Conservation (phyloP, 2,113 vertebrate species). For the Psittacus erithacus region DNA sequence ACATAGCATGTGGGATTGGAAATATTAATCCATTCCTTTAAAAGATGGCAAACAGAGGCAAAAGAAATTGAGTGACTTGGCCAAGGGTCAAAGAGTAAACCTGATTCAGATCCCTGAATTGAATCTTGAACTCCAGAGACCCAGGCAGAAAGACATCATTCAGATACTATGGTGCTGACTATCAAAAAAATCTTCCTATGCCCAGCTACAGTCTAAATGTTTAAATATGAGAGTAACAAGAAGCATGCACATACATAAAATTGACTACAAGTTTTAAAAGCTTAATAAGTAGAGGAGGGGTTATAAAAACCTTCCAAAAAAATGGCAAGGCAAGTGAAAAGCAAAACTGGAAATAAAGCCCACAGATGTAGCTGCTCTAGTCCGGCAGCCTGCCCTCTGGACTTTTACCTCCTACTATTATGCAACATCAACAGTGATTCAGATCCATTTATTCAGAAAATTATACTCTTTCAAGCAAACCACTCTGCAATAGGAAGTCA, state of each 20-base stretch:
- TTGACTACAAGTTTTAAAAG: neutral
- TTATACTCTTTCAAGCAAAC: neutral
- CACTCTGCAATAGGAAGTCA: neutral
- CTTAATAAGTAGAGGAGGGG: neutral
- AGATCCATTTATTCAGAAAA: neutral
- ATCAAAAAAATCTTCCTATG: neutral
- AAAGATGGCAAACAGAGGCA: conserved; percentile 53
- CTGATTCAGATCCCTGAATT: neutral
- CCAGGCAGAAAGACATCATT: neutral
- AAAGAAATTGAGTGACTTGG: conserved; percentile 23
- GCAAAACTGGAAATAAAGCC: conserved; percentile 1
- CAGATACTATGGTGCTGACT: neutral
- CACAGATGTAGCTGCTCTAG: fast-evolving
- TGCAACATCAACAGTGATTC: neutral
- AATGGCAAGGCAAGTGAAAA: neutral
- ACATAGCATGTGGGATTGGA: conserved; percentile 56
- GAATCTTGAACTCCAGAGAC: neutral
- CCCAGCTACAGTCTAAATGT: neutral
- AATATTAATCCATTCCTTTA: conserved; percentile 23
- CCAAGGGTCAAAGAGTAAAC: conserved; percentile 13
- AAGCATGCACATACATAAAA: fast-evolving
- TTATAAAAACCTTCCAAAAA: neutral
- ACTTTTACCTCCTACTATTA: neutral
- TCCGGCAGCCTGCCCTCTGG: neutral
- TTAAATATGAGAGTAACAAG: neutral